Conservation (phyloP, 2,797 vertebrate genomes). For the Mormyrus proboscirostris region DNA sequence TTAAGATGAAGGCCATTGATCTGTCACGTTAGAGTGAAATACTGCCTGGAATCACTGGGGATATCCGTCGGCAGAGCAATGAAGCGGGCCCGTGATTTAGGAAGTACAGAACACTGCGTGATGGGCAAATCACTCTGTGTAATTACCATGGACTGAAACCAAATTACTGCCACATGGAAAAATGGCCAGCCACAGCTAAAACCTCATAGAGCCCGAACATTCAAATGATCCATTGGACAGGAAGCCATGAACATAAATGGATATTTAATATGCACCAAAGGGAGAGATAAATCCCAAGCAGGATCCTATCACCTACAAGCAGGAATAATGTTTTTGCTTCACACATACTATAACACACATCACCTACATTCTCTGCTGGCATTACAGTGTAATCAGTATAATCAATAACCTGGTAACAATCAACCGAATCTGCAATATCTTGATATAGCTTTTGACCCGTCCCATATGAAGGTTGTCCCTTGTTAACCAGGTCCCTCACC, state of each 20-base stretch:
- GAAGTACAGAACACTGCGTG: background rate
- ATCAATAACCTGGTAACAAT: background rate
- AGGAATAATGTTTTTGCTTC: background rate
- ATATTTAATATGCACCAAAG: slow-evolving; percentile 19
- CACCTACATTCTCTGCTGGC: background rate
- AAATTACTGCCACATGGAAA: slow-evolving; percentile 22
- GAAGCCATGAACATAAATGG: slow-evolving; percentile 18
- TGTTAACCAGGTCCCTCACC: background rate
- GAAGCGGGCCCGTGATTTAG: slow-evolving; percentile 13
- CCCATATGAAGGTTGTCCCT: background rate
- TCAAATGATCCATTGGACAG: slow-evolving; percentile 24
- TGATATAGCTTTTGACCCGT: background rate
- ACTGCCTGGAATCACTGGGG: slow-evolving; percentile 6
- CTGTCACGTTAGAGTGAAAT: slow-evolving; percentile 16
- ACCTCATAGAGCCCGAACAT: background rate
- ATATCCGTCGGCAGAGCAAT: background rate
- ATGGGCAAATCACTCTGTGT: slow-evolving; percentile 14
- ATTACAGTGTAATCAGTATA: background rate
- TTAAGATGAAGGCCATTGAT: background rate
- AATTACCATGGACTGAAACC: slow-evolving; percentile 26
- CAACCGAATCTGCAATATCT: background rate
- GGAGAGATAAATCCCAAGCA: slow-evolving; percentile 12
- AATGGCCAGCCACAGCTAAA: slow-evolving; percentile 2
- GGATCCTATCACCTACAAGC: slow-evolving; percentile 15
- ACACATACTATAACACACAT: background rate